phyloP scores from a whole-genome alignment of 2,888 invertebrate genomes.

The Chymomyza caudatula region DNA sequence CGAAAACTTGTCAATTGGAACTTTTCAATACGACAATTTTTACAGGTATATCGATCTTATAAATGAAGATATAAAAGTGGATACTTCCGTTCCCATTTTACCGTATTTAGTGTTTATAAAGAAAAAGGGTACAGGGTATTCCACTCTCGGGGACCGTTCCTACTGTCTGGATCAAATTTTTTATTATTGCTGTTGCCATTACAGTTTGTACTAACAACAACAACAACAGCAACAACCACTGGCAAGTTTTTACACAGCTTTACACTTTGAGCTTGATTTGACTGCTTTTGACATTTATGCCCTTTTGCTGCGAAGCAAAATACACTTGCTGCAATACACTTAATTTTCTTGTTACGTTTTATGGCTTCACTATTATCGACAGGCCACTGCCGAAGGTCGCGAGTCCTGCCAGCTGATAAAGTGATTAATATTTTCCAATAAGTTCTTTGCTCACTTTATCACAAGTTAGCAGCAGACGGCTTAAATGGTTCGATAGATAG shows the following conservation, averaged over 20 bases:
- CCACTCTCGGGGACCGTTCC: too few relatives aligned
- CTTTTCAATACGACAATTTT: too few relatives aligned
- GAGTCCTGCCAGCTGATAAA: constrained; percentile 41
- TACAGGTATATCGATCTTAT: too few relatives aligned
- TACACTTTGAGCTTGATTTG: constrained; percentile 48
- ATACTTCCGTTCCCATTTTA: too few relatives aligned
- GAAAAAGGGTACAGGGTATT: too few relatives aligned
- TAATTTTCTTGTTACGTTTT: constrained; percentile 59
- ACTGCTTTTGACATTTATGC: constrained; percentile 69
- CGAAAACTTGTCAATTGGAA: too few relatives aligned
- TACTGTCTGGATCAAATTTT: too few relatives aligned
- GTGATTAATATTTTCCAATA: constrained; percentile 49
- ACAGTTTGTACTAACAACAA: too few relatives aligned
- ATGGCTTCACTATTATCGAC: constrained; percentile 58
- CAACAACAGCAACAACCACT: background rate
- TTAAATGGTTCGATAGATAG: constrained; percentile 8
- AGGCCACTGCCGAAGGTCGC: constrained; percentile 15
- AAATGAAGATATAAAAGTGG: too few relatives aligned
- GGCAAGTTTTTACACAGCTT: background rate
- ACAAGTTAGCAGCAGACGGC: constrained; percentile 9
- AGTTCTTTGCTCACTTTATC: constrained; percentile 26
- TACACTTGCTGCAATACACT: constrained; percentile 37
- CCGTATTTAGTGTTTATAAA: too few relatives aligned
- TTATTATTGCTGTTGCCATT: too few relatives aligned
- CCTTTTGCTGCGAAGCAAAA: constrained; percentile 17